Conservation (phyloP, 64 coral and sea anemone species). For the Montipora sp. region DNA sequence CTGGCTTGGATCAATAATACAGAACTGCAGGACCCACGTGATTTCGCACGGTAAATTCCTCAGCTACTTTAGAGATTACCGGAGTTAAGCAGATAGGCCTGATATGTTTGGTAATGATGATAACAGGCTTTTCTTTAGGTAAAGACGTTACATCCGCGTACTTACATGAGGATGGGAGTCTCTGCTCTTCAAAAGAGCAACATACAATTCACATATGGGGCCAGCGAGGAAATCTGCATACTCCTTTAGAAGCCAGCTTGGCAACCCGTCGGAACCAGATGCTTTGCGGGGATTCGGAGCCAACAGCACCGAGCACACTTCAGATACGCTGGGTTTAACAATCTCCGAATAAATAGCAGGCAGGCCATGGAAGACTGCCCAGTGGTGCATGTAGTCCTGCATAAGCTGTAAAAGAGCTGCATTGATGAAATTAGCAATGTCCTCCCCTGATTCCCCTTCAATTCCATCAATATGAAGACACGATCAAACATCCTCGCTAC, state of each 20-base stretch:
- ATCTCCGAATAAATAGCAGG: too few species aligned
- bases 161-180: background rate
- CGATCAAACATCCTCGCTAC: constrained; percentile 41
- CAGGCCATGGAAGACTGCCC: too few species aligned
- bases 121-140: too few species aligned
- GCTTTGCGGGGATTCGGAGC: too few species aligned
- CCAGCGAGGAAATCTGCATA: background rate
- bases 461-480: constrained; percentile 38
- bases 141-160: background rate
- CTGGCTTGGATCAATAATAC: too few species aligned
- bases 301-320: too few species aligned
- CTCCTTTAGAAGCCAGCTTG: background rate
- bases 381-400: background rate
- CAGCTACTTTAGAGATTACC: too few species aligned
- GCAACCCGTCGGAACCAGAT: background rate
- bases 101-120: too few species aligned
- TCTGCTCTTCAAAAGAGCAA: background rate
- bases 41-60: too few species aligned
- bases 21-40: too few species aligned
- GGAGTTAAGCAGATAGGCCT: too few species aligned
- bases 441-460: background rate
- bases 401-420: constrained; percentile 34
- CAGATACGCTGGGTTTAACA: too few species aligned
- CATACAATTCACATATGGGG: background rate
- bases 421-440: constrained; percentile 48